phyloP scores from a whole-genome alignment of 2,113 vertebrate species.

The Dicaeum eximium region DNA sequence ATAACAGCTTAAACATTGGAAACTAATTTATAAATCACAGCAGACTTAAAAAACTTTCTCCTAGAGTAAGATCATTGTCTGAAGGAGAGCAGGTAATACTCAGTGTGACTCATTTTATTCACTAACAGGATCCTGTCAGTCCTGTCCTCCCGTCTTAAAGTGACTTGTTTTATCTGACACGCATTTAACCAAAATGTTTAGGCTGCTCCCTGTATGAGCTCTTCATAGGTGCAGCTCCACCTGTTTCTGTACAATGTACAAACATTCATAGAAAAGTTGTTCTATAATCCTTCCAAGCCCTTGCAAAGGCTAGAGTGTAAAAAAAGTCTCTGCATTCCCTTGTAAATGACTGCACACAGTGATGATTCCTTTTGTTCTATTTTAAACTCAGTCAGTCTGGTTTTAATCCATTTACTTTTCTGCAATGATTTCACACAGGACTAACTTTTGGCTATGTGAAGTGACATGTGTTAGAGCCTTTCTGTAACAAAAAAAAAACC shows the following conservation, averaged over 20 bases:
- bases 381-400: background rate
- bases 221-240: background rate
- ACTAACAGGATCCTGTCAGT: background rate
- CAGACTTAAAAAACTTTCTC: background rate
- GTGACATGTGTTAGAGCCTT: background rate
- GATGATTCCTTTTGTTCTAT: background rate
- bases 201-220: background rate
- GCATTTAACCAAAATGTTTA: background rate
- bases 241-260: background rate
- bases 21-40: background rate
- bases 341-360: background rate
- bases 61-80: background rate
- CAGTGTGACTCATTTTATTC: background rate
- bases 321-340: background rate
- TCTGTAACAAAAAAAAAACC: background rate
- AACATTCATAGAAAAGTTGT: background rate
- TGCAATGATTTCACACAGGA: background rate
- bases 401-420: background rate
- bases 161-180: rapidly evolving
- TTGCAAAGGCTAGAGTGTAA: background rate
- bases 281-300: background rate
- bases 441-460: background rate
- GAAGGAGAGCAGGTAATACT: background rate
- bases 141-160: background rate
- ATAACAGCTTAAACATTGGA: background rate